phyloP scores from a whole-genome alignment of 2,113 vertebrate species.

The Morone saxatilis region DNA sequence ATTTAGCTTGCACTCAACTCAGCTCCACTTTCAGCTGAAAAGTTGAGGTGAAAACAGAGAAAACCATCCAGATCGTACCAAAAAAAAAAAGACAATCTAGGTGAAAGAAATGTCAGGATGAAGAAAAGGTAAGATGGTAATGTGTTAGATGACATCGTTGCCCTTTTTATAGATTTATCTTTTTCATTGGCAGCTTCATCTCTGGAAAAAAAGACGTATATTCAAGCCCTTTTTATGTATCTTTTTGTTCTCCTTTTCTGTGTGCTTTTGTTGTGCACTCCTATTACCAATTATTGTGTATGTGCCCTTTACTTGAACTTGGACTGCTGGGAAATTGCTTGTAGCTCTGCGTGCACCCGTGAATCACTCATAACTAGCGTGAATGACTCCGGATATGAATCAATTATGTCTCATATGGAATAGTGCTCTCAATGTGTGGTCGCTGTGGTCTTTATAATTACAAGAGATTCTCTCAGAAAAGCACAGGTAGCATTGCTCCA shows the following conservation, averaged over 20 bases:
- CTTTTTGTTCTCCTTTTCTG: slow-evolving; percentile 3
- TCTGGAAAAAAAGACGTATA: slow-evolving; percentile 6
- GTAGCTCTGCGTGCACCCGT: slow-evolving; percentile 59
- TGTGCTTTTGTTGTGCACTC: slow-evolving; percentile 37
- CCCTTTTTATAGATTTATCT: not conserved
- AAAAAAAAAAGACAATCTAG: not conserved
- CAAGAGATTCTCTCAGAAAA: slow-evolving; percentile 59
- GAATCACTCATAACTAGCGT: slow-evolving; percentile 73
- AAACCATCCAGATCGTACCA: not conserved
- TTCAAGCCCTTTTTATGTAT: slow-evolving; percentile 2
- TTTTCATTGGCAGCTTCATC: slow-evolving; percentile 4
- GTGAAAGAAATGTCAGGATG: slow-evolving; percentile 16
- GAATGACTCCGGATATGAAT: slow-evolving; percentile 74
- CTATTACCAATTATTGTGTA: slow-evolving; percentile 51
- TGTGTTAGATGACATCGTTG: not conserved
- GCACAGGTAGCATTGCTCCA: slow-evolving; percentile 46
- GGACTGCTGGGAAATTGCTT: slow-evolving; percentile 63
- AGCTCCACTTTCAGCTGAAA: not conserved
- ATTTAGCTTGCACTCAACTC: not conserved
- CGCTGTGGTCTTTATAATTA: slow-evolving; percentile 64
- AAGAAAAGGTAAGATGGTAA: not conserved
- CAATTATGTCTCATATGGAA: slow-evolving; percentile 73
- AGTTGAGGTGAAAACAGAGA: not conserved
- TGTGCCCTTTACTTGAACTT: slow-evolving; percentile 65
- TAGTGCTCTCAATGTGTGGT: slow-evolving; percentile 66